A percentile compares a stretch with the other conserved stretches of the same genome.
phyloP scores from a whole-genome alignment of 2,113 vertebrate species.

The Protomyctophum bolini region DNA sequence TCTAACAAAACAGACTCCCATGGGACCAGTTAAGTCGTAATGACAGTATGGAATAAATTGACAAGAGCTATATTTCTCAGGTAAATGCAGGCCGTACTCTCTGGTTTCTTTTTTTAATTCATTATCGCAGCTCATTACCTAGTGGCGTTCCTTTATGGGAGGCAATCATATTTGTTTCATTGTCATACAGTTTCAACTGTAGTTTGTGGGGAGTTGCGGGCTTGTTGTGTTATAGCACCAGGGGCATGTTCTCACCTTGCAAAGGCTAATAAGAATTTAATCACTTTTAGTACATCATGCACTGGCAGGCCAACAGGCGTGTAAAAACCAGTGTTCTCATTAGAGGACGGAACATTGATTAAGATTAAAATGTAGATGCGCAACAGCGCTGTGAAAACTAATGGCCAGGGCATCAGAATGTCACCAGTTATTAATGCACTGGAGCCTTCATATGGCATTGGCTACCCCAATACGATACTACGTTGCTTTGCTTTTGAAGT shows the following conservation, averaged over 20 bases:
- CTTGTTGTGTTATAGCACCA: conserved; percentile 12
- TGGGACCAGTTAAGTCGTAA: conserved; percentile 71
- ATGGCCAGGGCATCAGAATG: conserved; percentile 45
- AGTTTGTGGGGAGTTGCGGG: neutral
- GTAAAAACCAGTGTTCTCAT: conserved; percentile 72
- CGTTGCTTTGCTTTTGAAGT: conserved; percentile 21
- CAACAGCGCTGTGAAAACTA: conserved; percentile 40
- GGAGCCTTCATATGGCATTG: conserved; percentile 27
- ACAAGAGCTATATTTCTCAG: conserved; percentile 59
- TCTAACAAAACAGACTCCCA: conserved; percentile 59
- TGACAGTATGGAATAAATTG: conserved; percentile 63
- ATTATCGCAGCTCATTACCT: conserved; percentile 13
- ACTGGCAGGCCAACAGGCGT: conserved; percentile 68
- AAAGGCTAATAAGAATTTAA: conserved; percentile 63
- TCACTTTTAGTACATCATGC: conserved; percentile 62
- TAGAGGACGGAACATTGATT: conserved; percentile 73
- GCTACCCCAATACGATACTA: conserved; percentile 15
- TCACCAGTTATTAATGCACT: conserved; percentile 48
- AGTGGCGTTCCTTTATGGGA: neutral
- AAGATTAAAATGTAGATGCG: conserved; percentile 69
- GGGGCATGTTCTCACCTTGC: conserved; percentile 42
- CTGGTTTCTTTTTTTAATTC: conserved; percentile 23
- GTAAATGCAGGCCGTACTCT: conserved; percentile 34
- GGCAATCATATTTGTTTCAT: conserved; percentile 4
- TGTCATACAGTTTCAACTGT: neutral